Evolutionary conservation across 2,113 vertebrate genomes (phyloP).

Genomic region (Balaenoptera acutorostrata): DNA sequence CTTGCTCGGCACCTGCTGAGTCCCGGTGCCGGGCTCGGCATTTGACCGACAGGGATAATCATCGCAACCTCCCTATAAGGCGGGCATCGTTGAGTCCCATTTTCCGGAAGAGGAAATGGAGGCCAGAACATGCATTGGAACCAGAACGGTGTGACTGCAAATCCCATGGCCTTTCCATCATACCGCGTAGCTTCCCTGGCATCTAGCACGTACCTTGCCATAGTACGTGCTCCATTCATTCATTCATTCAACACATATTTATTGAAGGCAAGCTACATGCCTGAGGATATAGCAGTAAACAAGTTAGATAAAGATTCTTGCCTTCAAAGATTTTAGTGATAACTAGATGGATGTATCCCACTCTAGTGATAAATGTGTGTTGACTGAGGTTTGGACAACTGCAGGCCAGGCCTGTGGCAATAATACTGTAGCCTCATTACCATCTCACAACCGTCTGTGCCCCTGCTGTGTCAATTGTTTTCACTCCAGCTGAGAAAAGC

Average conservation of each 20-base stretch:
- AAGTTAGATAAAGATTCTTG: neutral
- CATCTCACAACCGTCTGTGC: neutral
- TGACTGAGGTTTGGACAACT: neutral
- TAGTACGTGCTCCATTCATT: neutral
- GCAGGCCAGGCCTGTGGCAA: no score
- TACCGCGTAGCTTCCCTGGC: neutral
- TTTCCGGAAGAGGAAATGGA: neutral
- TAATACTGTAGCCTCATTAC: neutral
- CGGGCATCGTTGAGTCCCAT: neutral
- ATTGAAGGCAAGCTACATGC: neutral
- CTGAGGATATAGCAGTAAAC: neutral
- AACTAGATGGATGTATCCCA: neutral
- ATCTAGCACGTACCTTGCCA: neutral
- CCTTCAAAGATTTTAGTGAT: neutral
- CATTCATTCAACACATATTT: neutral
- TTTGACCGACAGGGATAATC: neutral
- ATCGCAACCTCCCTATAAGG: rapidly evolving
- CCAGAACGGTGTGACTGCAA: neutral
- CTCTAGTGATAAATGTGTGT: neutral
- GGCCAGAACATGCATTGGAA: neutral
- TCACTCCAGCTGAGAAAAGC: neutral
- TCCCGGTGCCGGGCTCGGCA: neutral
- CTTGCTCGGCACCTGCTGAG: neutral
- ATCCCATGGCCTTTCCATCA: neutral
- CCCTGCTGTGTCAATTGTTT: neutral